Percentiles rank a stretch among this genome's conserved stretches.
Evolutionary conservation across 2,797 vertebrate species (phyloP).

Genomic region (Adrianichthys oophorus): DNA sequence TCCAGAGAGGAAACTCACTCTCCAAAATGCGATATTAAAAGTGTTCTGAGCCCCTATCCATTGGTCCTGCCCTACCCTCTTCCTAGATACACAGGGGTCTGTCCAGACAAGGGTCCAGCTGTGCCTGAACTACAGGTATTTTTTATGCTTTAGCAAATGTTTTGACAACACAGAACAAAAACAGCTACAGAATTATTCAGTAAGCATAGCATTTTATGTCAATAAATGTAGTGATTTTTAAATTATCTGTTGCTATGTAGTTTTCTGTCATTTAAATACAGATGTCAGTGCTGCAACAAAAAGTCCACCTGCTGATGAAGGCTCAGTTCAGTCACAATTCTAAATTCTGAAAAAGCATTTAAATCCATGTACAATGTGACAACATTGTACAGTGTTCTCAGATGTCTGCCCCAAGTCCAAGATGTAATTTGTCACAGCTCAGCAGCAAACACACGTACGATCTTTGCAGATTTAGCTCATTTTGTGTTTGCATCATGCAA

Average conservation of each 20-base stretch:
- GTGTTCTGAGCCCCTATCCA: constrained; percentile 88
- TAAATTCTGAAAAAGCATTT: not conserved
- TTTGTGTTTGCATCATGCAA: constrained; percentile 59
- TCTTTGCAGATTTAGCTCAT: constrained; percentile 45
- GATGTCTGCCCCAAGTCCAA: constrained; percentile 19
- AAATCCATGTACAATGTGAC: not conserved
- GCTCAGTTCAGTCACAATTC: not conserved
- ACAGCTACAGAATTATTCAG: no score
- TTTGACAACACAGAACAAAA: no score
- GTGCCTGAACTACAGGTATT: constrained; percentile 93
- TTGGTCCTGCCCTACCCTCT: constrained; percentile 92
- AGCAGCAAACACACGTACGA: constrained; percentile 36
- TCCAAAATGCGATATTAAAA: constrained; percentile 86
- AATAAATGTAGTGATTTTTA: no score
- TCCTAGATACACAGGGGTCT: constrained; percentile 88
- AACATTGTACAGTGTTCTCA: constrained; percentile 5
- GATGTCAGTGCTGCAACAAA: no score
- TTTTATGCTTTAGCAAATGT: no score
- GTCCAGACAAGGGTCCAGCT: constrained; percentile 86
- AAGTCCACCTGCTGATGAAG: no score
- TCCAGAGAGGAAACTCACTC: constrained; percentile 78
- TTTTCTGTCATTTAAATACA: no score
- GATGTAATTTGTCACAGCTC: constrained; percentile 53
- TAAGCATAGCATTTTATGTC: no score
- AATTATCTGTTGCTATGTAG: no score